phyloP scores from a whole-genome alignment of 2,113 vertebrate species.

The Manacus vitellinus region DNA sequence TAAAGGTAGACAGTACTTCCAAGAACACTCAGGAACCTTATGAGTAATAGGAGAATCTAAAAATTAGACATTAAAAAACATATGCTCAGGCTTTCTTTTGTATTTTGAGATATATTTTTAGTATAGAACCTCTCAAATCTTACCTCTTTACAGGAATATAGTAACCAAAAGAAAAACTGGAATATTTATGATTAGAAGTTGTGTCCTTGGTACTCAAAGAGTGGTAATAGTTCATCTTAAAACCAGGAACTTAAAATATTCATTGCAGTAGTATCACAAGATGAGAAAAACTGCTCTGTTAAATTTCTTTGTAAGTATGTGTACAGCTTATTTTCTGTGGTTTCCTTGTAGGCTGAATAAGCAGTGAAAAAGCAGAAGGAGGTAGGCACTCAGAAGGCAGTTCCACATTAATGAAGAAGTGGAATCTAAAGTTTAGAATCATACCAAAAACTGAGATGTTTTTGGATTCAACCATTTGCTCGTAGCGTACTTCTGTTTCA shows the following conservation, averaged over 20 bases:
- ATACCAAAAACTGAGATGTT: neutral
- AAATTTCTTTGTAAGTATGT: neutral
- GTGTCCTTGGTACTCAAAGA: neutral
- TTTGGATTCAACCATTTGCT: neutral
- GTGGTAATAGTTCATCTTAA: neutral
- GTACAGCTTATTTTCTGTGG: neutral
- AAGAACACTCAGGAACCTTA: conserved; percentile 26
- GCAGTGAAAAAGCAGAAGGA: neutral
- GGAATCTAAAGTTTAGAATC: neutral
- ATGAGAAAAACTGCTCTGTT: neutral
- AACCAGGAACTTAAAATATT: neutral
- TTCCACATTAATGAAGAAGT: neutral
- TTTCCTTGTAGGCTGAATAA: neutral
- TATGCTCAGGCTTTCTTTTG: neutral
- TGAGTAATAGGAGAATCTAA: neutral
- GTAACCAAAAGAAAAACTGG: neutral
- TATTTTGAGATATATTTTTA: neutral
- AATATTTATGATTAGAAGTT: neutral
- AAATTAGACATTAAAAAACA: neutral
- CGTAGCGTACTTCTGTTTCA: neutral
- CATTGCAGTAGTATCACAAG: neutral
- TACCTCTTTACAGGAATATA: neutral
- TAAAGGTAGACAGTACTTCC: conserved; percentile 14
- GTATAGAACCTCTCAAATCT: neutral
- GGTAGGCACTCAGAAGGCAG: neutral